These are phyloP conservation scores for Cataglyphis livida DNA, from an alignment of 2,888 invertebrate species.

Conservation along the genomic window DNA sequence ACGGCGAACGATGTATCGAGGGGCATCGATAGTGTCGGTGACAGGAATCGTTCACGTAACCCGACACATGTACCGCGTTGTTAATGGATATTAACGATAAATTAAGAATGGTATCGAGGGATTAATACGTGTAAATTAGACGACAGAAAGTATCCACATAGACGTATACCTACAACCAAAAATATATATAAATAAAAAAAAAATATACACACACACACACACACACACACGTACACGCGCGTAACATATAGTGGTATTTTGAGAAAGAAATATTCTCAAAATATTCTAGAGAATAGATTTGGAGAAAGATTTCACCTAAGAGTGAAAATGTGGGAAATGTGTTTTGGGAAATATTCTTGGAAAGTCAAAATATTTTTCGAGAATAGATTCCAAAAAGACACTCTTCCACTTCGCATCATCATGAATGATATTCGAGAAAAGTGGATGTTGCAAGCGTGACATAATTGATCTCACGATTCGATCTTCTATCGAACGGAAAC, in stretches of 20 bases:
- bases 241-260: not conserved
- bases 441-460: slow-evolving; percentile 32
- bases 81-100: slow-evolving; percentile 76
- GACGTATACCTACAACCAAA: slow-evolving; percentile 79
- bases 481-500: slow-evolving; percentile 29
- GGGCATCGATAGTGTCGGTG: slow-evolving; percentile 44
- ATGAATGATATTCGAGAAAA: slow-evolving; percentile 14
- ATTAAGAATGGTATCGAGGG: slow-evolving; percentile 77
- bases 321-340: too few relatives aligned
- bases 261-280: not conserved
- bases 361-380: not conserved
- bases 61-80: slow-evolving; percentile 78
- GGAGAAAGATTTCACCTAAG: not conserved
- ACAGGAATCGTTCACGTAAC: slow-evolving; percentile 68
- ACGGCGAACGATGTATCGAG: slow-evolving; percentile 41
- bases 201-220: slow-evolving; percentile 38
- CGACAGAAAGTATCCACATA: slow-evolving; percentile 84
- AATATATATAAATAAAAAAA: slow-evolving; percentile 71
- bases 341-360: not conserved
- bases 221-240: slow-evolving; percentile 28
- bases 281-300: not conserved
- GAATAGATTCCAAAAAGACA: not conserved
- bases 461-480: slow-evolving; percentile 29
- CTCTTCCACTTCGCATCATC: not conserved
- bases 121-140: slow-evolving; percentile 83